Conservation (phyloP, 2,888 invertebrate species). For the Exephanes ischioxanthus region DNA sequence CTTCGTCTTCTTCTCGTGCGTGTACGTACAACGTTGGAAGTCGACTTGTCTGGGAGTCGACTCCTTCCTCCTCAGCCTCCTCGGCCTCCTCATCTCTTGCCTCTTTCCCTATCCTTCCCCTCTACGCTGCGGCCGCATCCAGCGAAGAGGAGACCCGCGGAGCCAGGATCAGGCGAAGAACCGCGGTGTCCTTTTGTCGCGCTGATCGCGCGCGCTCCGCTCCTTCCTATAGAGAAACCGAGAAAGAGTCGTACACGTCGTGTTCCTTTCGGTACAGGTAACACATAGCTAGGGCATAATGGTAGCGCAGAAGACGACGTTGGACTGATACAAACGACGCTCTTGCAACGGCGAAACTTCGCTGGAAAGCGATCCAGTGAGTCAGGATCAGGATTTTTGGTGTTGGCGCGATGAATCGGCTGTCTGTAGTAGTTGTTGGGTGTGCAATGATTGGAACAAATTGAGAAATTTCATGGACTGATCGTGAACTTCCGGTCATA, state of each 20-base stretch:
- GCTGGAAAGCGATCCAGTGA: not conserved
- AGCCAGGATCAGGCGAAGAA: slow-evolving; percentile 25
- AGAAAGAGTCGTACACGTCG: slow-evolving; percentile 60
- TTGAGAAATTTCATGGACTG: no score
- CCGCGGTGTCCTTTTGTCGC: slow-evolving; percentile 79
- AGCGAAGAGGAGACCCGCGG: slow-evolving; percentile 52
- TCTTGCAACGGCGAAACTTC: slow-evolving; percentile 28
- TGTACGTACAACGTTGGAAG: slow-evolving; percentile 28
- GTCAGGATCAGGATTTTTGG: not conserved
- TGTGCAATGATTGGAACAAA: no score
- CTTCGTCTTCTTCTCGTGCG: slow-evolving; percentile 69
- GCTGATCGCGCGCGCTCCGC: slow-evolving; percentile 56
- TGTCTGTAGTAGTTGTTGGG: no score
- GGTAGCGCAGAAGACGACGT: slow-evolving; percentile 26
- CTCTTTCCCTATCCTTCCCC: slow-evolving; percentile 55
- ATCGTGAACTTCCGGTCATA: no score
- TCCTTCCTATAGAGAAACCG: slow-evolving; percentile 40
- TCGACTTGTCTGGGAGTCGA: slow-evolving; percentile 17
- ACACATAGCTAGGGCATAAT: slow-evolving; percentile 29
- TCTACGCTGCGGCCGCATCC: slow-evolving; percentile 62
- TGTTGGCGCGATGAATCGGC: not conserved
- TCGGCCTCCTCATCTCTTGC: slow-evolving; percentile 56
- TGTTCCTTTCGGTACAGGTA: slow-evolving; percentile 45
- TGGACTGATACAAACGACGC: slow-evolving; percentile 31
- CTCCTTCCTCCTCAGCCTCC: slow-evolving; percentile 58